phyloP scores from a whole-genome alignment of 2,113 vertebrate genomes.

The Bombycilla garrulus region DNA sequence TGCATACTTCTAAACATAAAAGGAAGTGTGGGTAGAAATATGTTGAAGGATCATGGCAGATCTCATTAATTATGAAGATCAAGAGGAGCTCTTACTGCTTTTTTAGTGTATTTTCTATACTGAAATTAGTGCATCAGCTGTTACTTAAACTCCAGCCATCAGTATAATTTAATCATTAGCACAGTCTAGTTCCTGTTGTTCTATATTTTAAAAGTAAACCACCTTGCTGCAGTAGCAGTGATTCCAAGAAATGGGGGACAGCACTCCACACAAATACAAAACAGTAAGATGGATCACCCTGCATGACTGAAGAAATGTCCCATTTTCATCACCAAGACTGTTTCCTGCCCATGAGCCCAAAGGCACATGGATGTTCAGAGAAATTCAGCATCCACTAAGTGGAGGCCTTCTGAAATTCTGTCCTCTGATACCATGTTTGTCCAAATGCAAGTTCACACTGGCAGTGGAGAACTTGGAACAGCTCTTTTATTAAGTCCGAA shows the following conservation, averaged over 20 bases:
- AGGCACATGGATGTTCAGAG: not conserved
- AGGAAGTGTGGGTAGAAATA: constrained; percentile 9
- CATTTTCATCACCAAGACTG: not conserved
- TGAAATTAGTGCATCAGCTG: constrained; percentile 5
- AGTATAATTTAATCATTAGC: not conserved
- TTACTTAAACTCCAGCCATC: not conserved
- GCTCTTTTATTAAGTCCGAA: not conserved
- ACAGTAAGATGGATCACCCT: not conserved
- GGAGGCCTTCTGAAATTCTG: not conserved
- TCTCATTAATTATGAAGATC: constrained; percentile 8
- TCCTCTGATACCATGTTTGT: not conserved
- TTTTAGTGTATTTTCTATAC: not conserved
- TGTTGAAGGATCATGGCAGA: not conserved
- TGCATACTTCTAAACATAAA: not conserved
- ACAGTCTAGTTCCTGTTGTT: not conserved
- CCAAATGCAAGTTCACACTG: not conserved
- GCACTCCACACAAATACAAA: not conserved
- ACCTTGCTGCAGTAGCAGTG: not conserved
- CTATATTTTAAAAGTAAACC: not conserved
- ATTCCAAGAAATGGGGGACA: not conserved
- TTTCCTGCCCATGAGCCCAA: not conserved
- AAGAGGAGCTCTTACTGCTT: not conserved
- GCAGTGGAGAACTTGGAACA: not conserved
- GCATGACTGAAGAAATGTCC: fast-evolving
- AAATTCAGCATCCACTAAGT: not conserved